phyloP scores from a whole-genome alignment of 2,113 vertebrate genomes.

The Anas platyrhynchos region DNA sequence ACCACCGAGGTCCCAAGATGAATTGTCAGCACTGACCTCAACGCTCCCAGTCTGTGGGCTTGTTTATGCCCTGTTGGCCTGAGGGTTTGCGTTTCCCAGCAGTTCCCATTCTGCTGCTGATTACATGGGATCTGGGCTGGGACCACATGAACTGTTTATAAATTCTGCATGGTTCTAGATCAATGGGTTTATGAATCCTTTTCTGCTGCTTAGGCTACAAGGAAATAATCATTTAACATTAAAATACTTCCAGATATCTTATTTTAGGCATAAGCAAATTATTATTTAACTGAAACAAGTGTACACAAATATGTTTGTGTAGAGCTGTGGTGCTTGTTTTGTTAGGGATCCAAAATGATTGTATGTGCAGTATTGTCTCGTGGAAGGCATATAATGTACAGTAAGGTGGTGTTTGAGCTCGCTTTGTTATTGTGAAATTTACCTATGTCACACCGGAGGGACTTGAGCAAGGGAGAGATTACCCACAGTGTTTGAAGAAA shows the following conservation, averaged over 20 bases:
- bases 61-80: background rate
- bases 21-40: background rate
- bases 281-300: background rate
- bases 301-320: background rate
- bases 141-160: background rate
- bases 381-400: background rate
- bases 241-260: background rate
- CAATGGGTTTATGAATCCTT: background rate
- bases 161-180: background rate
- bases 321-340: background rate
- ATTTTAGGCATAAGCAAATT: background rate
- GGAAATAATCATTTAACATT: background rate
- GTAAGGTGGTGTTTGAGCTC: constrained; percentile 32
- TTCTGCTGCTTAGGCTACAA: background rate
- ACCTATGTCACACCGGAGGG: constrained; percentile 58
- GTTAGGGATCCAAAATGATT: constrained; percentile 19
- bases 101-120: background rate
- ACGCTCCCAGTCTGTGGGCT: too few relatives aligned
- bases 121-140: fast-evolving
- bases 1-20: fast-evolving
- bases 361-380: background rate
- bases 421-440: constrained; percentile 67
- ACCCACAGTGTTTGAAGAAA: constrained; percentile 64
- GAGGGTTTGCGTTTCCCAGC: background rate
- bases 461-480: constrained; percentile 54